Evolutionary conservation across 1,140 invertebrate genomes (phyloP).

Genomic region (Marisa cornuarietis): DNA sequence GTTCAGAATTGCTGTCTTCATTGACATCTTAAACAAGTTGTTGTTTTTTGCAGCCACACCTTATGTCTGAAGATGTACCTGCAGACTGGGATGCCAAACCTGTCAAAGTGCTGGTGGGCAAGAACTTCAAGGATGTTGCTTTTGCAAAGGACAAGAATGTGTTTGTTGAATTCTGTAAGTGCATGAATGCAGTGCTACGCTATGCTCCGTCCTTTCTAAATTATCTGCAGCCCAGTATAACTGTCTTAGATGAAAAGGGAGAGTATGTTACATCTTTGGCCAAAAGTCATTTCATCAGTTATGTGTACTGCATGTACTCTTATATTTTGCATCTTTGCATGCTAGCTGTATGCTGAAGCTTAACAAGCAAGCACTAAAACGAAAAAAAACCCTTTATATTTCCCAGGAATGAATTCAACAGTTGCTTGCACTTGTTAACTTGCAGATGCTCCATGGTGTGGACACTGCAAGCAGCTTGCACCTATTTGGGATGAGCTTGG

Average conservation of each 20-base stretch:
- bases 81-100: conserved; percentile 97
- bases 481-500: conserved; percentile 94
- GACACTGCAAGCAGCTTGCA: conserved; percentile 95
- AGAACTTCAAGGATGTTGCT: conserved; percentile 95
- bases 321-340: too few relatives aligned
- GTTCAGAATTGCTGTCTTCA: not conserved
- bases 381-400: too few relatives aligned
- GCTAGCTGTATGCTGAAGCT: too few relatives aligned
- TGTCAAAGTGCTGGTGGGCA: conserved; percentile 93
- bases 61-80: conserved; percentile 92
- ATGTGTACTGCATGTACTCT: too few relatives aligned
- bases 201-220: not conserved
- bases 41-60: conserved; percentile 71
- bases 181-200: not conserved
- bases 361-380: too few relatives aligned
- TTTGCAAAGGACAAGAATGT: conserved; percentile 91
- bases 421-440: too few relatives aligned
- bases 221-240: not conserved
- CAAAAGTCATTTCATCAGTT: too few relatives aligned
- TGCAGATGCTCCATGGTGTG: conserved; percentile 89
- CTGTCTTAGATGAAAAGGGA: too few relatives aligned
- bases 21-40: not conserved
- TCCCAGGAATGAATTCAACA: too few relatives aligned
- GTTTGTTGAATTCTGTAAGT: conserved; percentile 93
- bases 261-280: too few relatives aligned